A percentile compares a stretch with the other conserved stretches of the same genome.
phyloP scores from a whole-genome alignment of 2,888 invertebrate species.

The Trissolcus brochymenae region DNA sequence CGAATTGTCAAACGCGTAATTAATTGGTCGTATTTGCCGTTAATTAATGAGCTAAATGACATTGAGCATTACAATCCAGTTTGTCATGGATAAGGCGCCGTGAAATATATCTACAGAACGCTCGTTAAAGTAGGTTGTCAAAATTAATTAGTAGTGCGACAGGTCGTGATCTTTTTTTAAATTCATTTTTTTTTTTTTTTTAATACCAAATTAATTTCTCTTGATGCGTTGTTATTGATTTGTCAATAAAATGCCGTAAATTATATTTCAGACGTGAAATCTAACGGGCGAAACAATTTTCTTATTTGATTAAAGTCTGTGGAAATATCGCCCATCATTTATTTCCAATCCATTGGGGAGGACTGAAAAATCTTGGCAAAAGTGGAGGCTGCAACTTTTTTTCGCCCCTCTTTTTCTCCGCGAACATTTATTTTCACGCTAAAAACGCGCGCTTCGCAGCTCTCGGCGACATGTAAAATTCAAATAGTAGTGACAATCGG shows the following conservation, averaged over 20 bases:
- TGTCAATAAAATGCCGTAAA: not conserved
- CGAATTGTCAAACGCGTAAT: constrained; percentile 48
- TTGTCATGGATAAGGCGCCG: constrained; percentile 21
- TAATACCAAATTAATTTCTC: not conserved
- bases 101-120: constrained; percentile 2
- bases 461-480: constrained; percentile 31
- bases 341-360: constrained; percentile 5
- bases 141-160: constrained; percentile 26
- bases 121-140: not conserved
- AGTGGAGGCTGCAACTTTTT: too few species aligned
- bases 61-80: constrained; percentile 31
- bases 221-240: not conserved
- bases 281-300: not conserved
- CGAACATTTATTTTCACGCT: constrained; percentile 26
- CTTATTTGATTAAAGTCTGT: constrained; percentile 1
- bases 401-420: not conserved
- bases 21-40: constrained; percentile 43
- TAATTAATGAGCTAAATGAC: constrained; percentile 52
- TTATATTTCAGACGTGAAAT: not conserved
- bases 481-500: constrained; percentile 35
- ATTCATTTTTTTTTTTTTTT: not conserved
- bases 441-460: constrained; percentile 20
- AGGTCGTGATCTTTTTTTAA: too few species aligned
- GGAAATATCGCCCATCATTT: constrained; percentile 1
- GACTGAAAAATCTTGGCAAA: constrained; percentile 6